A percentile compares a stretch with the other conserved stretches of the same genome.
Conservation (phyloP, 2,888 invertebrate genomes). For the Rugalucina vietnamica region DNA sequence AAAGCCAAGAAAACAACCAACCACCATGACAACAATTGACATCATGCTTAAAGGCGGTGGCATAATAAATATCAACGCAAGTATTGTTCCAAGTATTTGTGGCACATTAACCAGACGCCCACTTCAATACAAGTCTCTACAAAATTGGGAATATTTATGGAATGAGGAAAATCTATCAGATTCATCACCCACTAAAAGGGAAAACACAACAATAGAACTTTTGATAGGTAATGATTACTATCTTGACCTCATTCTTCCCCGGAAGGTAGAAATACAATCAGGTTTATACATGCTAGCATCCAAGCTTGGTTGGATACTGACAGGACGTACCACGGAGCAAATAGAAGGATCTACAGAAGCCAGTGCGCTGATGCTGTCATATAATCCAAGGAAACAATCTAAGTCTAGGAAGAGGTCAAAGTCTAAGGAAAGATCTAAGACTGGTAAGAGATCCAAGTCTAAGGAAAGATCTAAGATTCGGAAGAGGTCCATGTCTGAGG, state of each 20-base stretch:
- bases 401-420: too few relatives aligned
- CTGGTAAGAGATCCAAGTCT: too few relatives aligned
- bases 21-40: background rate
- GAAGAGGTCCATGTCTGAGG: too few relatives aligned
- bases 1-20: background rate
- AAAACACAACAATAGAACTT: constrained; percentile 13
- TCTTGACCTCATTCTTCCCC: constrained; percentile 6
- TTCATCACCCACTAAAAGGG: background rate
- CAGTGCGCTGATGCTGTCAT: background rate
- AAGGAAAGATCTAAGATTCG: too few relatives aligned
- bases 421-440: too few relatives aligned
- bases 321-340: background rate
- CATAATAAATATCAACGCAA: background rate
- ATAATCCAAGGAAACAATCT: too few relatives aligned
- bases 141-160: constrained; percentile 15
- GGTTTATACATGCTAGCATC: constrained; percentile 12
- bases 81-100: constrained; percentile 6
- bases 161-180: constrained; percentile 4
- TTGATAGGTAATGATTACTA: constrained; percentile 27
- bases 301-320: constrained; percentile 12
- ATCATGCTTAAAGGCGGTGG: background rate
- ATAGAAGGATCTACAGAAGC: background rate
- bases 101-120: constrained; percentile 1
- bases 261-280: constrained; percentile 11
- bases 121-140: background rate